Percentiles rank a stretch among this genome's conserved stretches.
Conservation (phyloP, 1,140 invertebrate genomes). For the Nomia melanderi region DNA sequence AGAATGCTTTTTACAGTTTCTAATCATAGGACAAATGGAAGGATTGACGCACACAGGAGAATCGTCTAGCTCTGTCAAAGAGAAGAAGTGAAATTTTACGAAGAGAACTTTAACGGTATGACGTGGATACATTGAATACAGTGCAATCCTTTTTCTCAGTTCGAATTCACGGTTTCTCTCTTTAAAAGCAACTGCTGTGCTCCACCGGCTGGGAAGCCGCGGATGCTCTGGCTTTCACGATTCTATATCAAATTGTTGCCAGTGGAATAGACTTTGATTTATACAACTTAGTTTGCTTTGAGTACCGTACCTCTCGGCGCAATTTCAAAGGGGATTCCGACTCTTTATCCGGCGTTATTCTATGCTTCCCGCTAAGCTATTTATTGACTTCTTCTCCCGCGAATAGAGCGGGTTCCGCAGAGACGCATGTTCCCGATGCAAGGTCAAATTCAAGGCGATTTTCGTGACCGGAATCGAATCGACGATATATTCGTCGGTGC, state of each 20-base stretch:
- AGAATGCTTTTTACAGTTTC: too few relatives aligned
- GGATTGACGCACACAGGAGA: too few relatives aligned
- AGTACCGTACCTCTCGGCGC: neutral
- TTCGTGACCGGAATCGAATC: neutral
- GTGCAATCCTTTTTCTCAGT: neutral
- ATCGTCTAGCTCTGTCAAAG: too few relatives aligned
- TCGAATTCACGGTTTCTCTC: neutral
- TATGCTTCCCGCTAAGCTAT: neutral
- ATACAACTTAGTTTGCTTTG: constrained; percentile 29
- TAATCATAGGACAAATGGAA: too few relatives aligned
- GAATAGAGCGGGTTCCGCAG: neutral
- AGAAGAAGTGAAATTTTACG: too few relatives aligned
- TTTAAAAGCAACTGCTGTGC: neutral
- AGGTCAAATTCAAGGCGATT: neutral
- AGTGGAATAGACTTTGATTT: constrained; percentile 27
- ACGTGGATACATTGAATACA: too few relatives aligned
- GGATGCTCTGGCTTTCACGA: neutral
- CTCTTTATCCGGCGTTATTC: constrained; percentile 16
- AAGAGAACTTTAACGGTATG: too few relatives aligned
- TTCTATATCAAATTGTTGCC: constrained; percentile 41
- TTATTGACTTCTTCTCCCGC: neutral
- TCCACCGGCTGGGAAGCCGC: too few relatives aligned
- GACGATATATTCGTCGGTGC: neutral
- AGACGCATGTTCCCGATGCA: neutral
- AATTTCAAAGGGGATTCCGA: neutral